Evolutionary conservation across 1,140 invertebrate genomes (phyloP), one percentile per base, ranked within the genome.

Genomic region (Diorhabda carinulata): DNA sequence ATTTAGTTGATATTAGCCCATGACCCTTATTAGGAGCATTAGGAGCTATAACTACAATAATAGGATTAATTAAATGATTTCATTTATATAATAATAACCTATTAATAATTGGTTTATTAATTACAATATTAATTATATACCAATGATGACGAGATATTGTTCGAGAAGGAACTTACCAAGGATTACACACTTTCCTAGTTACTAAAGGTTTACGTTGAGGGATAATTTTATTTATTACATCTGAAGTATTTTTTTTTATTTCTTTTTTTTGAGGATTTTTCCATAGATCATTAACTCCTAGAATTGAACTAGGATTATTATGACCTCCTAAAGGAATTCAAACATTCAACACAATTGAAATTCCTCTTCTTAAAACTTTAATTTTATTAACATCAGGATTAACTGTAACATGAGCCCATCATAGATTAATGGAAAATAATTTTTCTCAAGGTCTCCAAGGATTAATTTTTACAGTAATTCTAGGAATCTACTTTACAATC

Each of bases 241-340:
- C n/a, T n/a, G n/a, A n/a, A n/a, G n/a, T n/a, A n/a, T n/a, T 88
- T 72, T 88, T 88, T 79, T 88, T 88, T 81, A 69, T 86, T 66
- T 83, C 81, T 61, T 88, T 88, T 81, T 88, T 89, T 80, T 88
- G 86, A 85, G 77, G 82, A 5, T 90, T 88, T 78, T 89, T 89
- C 78, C 87, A 90, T 77, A 84, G 83, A 81, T 85, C 84, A 3
- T 70, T 90, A 78, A 78, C 84, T 0, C 88, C 87, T n/a, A 80
- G 78, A 64, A 81, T 87, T 75, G 87, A 90, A 83, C 80, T 90
- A 80, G 86, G 87, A 52, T 70, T 73, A 68, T 74, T 75, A n/a
- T 89, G 87, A 83, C 85, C 86, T 3, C 87, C 87, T 40, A 67
- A 77, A 70, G 83, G 81, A 67, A 86, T 89, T 59, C 5, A 56